phyloP scores from a whole-genome alignment of 2,113 vertebrate species.

The Ibidorhyncha struthersii region DNA sequence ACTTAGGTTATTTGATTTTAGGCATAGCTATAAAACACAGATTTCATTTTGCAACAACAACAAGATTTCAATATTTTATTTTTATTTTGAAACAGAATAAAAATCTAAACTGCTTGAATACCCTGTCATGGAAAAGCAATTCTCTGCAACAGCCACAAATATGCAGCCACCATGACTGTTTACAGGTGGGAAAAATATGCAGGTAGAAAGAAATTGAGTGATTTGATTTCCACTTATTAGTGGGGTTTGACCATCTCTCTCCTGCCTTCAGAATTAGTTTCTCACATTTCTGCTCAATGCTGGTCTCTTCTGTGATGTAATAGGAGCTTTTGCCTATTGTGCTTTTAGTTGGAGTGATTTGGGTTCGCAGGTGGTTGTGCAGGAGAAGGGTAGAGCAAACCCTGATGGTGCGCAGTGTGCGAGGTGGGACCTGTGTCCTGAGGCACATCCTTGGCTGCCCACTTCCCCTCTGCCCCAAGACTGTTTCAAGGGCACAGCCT shows the following conservation, averaged over 20 bases:
- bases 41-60: background rate
- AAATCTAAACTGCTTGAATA: background rate
- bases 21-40: background rate
- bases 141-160: background rate
- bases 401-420: rapidly evolving
- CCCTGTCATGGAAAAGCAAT: background rate
- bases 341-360: background rate
- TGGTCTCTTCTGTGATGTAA: background rate
- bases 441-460: background rate
- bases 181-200: background rate
- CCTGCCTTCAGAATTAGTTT: background rate
- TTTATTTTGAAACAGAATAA: background rate
- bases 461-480: background rate
- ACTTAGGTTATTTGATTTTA: background rate
- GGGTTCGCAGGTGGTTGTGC: background rate
- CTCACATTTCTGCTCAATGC: background rate
- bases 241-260: background rate
- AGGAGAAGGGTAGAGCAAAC: background rate
- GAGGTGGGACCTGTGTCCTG: rapidly evolving
- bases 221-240: background rate
- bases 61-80: background rate
- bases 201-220: background rate
- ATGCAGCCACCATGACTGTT: rapidly evolving
- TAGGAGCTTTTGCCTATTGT: background rate
- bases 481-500: background rate